Conservation (phyloP, 2,113 vertebrate species). For the Sisor rabdophorus region DNA sequence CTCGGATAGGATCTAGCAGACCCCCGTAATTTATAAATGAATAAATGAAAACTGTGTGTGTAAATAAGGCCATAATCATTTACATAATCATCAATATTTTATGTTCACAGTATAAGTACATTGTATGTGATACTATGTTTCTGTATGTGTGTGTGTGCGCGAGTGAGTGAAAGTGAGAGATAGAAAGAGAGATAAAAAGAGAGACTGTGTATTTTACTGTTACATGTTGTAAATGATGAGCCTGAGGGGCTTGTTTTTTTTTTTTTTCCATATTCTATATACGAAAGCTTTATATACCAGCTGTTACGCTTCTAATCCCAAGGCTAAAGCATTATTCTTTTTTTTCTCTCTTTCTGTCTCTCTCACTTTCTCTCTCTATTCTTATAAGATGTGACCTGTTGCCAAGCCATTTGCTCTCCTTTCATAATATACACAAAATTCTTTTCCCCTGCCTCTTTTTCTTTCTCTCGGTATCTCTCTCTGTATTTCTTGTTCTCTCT, state of each 20-base stretch:
- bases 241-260: constrained; percentile 45
- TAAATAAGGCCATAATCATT: neutral
- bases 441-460: neutral
- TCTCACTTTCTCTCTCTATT: constrained; percentile 8
- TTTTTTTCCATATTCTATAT: too few relatives aligned
- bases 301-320: constrained; percentile 51
- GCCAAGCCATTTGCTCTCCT: constrained; percentile 7
- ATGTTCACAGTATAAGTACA: neutral
- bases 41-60: neutral
- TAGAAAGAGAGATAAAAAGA: too few relatives aligned
- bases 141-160: constrained; percentile 22
- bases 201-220: constrained; percentile 20
- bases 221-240: constrained; percentile 43
- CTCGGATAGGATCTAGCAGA: too few relatives aligned
- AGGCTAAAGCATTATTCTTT: constrained; percentile 35
- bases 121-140: constrained; percentile 7
- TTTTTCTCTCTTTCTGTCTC: neutral
- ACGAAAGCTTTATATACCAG: constrained; percentile 50
- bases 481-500: neutral
- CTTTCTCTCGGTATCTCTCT: constrained; percentile 33
- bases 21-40: too few relatives aligned
- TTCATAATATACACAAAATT: neutral
- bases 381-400: constrained; percentile 16
- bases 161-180: constrained; percentile 5
- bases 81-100: too few relatives aligned